Base-by-base conservation (phyloP, 2,888 invertebrate genomes). In the Calameuta filiformis region DNA sequence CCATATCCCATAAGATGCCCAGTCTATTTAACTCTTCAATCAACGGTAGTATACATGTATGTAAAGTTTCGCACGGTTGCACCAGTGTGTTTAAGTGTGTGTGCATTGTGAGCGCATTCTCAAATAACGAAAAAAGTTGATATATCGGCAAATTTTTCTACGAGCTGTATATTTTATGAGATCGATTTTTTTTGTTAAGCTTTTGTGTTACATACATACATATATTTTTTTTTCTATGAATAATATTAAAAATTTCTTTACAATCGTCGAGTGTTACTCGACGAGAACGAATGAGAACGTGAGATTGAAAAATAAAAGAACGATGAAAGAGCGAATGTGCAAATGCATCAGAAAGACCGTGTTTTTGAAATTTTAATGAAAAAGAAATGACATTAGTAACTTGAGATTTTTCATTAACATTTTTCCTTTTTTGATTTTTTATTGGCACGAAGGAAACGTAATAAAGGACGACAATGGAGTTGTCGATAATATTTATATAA, bases 81-180 rank as follows among this genome's bases (percentile, higher is more conserved):
- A 77, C 79, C 80, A 85, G 80, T 84, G 84, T 76, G 81, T 83
- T 40, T 56, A 1, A 6, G 40, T 56, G 6, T 56, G 40, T 56
- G 40, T 15, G 23, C 9, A 56, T 56, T 9, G 40, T 56, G 23
- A 56, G 40, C 40, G 23, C 40, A 23, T 23, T 56, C 23, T 56
- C 6, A 56, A 23, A 56, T 56, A 56, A 56, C 40, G 23, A 23
- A 56, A 23, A 56, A 56, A 56, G 15, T 56, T 23, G 6, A 56
- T 15, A 23, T 56, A 56, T 56, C 15, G 83, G 83, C 81, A 80
- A 82, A 83, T 81, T 85, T 86, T 87, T 86, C 81, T 87, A 87
- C 84, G 81, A 86, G 83, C 81, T 83, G 85, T 85, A 83, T 81
- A 81, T 77, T 83, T 80, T 86, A 82, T 75, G 76, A 82, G 79